Percentiles rank a stretch among this genome's conserved stretches.
phyloP scores from a whole-genome alignment of 2,888 invertebrate species.

The Nasonia oneida region DNA sequence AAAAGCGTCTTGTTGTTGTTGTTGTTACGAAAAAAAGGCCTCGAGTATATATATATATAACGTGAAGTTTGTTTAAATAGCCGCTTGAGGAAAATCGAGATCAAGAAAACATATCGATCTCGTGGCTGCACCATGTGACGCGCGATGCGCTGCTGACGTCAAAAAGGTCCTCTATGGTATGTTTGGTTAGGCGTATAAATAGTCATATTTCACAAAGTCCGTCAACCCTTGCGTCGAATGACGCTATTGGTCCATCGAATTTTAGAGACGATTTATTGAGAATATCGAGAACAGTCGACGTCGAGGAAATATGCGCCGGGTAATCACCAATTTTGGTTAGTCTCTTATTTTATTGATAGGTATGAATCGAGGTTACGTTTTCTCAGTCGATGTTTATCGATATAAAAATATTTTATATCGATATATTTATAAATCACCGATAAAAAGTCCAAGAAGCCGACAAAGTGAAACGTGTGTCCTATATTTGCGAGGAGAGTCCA shows the following conservation, averaged over 20 bases:
- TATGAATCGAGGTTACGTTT: too few relatives aligned
- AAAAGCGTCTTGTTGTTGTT: slow-evolving; percentile 33
- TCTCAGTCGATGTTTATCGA: too few relatives aligned
- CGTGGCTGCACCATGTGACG: background rate
- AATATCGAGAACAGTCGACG: background rate
- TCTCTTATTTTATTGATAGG: background rate
- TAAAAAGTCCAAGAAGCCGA: background rate
- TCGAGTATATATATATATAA: background rate
- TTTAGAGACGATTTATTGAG: background rate
- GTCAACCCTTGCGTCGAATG: background rate
- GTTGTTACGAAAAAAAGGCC: slow-evolving; percentile 44
- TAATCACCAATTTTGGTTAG: background rate
- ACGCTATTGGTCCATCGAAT: background rate
- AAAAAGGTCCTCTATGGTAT: background rate
- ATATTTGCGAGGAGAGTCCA: slow-evolving; percentile 30
- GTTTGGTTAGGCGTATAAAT: background rate
- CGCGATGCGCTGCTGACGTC: background rate
- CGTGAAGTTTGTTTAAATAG: background rate
- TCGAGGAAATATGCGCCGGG: background rate
- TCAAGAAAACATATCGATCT: slow-evolving; percentile 5
- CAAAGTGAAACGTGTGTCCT: slow-evolving; percentile 33
- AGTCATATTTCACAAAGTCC: background rate
- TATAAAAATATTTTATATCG: too few relatives aligned
- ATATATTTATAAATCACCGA: background rate
- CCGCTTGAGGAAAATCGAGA: slow-evolving; percentile 8